phyloP scores from a whole-genome alignment of 2,113 vertebrate species.

The Circaetus cinerascens region DNA sequence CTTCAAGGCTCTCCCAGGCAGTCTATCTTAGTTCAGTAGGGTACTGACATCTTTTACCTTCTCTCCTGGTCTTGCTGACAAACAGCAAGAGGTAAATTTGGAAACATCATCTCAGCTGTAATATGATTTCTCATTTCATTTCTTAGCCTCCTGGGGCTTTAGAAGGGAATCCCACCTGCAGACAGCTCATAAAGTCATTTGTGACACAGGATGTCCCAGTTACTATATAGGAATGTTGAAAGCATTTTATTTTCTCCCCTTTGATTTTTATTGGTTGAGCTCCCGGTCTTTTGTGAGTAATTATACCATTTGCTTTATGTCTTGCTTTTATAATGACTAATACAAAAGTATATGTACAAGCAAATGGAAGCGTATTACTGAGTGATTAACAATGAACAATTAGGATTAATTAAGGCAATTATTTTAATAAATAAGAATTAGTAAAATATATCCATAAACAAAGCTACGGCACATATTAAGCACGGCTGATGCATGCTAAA shows the following conservation, averaged over 20 bases:
- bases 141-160: conserved; percentile 18
- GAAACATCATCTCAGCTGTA: neutral
- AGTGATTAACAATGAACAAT: conserved; percentile 73
- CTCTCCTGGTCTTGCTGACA: neutral
- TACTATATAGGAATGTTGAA: conserved; percentile 67
- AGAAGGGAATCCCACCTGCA: conserved; percentile 40
- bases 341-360: conserved; percentile 60
- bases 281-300: conserved; percentile 73
- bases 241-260: conserved; percentile 73
- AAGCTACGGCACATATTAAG: conserved; percentile 36
- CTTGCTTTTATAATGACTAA: conserved; percentile 77
- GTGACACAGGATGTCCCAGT: conserved; percentile 72
- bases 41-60: neutral
- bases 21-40: neutral
- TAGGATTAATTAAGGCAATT: conserved; percentile 76
- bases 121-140: conserved; percentile 35
- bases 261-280: conserved; percentile 79
- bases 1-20: neutral
- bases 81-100: conserved; percentile 25
- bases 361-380: conserved; percentile 69
- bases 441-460: conserved; percentile 69
- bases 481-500: neutral
- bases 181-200: conserved; percentile 58
- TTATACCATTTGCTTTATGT: conserved; percentile 73
- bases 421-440: conserved; percentile 76